These are phyloP conservation scores for Lasius platythorax DNA, from an alignment of 2,888 invertebrate species.

Conservation along the genomic window DNA sequence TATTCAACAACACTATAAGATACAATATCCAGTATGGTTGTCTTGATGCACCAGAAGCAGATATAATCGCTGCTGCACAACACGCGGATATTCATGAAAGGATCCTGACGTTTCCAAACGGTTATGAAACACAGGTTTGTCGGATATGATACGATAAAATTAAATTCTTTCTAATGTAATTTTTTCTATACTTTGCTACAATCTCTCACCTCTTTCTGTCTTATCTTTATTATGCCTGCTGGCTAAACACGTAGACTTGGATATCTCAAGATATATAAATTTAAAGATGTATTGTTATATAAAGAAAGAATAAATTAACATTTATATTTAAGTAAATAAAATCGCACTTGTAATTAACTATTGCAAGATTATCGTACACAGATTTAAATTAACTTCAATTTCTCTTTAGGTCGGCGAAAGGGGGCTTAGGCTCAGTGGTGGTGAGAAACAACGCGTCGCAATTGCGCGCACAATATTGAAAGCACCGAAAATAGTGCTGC, in stretches of 20 bases:
- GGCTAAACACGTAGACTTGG: background rate
- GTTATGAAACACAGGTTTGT: constrained; percentile 92
- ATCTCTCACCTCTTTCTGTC: background rate
- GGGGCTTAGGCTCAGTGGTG: constrained; percentile 97
- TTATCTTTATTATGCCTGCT: background rate
- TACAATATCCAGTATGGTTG: constrained; percentile 98
- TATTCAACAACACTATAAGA: constrained; percentile 97
- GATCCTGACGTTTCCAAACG: constrained; percentile 96
- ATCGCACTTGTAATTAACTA: constrained; percentile 8
- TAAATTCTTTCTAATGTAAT: background rate
- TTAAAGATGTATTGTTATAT: background rate
- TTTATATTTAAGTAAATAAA: background rate
- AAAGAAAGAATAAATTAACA: background rate
- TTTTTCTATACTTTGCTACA: background rate
- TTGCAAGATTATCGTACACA: background rate
- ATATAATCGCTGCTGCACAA: constrained; percentile 95
- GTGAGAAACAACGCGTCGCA: constrained; percentile 99
- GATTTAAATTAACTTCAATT: constrained; percentile 18
- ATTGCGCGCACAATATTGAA: constrained; percentile 98
- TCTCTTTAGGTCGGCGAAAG: constrained; percentile 94
- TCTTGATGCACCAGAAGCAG: constrained; percentile 91
- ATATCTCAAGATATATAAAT: background rate
- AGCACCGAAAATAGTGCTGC: constrained; percentile 94
- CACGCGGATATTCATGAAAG: constrained; percentile 97
- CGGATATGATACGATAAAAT: background rate